Base-by-base conservation (phyloP, 2,113 vertebrate species). In the Xenus cinereus region DNA sequence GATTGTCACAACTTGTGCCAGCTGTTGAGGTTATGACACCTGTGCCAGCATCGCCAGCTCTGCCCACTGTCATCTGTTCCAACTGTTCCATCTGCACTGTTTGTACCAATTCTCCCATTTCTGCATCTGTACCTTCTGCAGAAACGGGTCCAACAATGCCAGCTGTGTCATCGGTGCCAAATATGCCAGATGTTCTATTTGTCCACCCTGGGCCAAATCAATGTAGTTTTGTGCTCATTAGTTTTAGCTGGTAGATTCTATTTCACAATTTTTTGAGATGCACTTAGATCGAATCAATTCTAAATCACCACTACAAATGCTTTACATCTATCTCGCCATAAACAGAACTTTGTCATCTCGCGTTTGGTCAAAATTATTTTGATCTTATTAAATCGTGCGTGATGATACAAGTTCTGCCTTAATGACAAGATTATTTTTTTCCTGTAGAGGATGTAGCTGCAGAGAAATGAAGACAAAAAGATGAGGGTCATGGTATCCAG, bases 1-100 rank as follows among this genome's bases (percentile, higher is more conserved):
- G 99, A 99, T 99, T 99, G 99, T 98, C 99, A 98, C 99, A 99
- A 99, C 99, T 99, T 99, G 99, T 98, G 99, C 99, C 99, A 99
- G 99, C 99, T 99, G 99, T 99, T 99, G 99, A 99, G 99, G 99
- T 99, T 99, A 99, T 98, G 99, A 98, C 99, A 99, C 99, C 99
- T 99, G 99, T 99, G 99, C 99, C 99, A 99, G 99, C 98, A 98
- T 98, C 98, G 98, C 98, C 98, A 96, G 98, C 98, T 98, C 99
- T 99, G 99, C 99, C 99, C 99, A 99, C 98, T 98, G 99, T 99
- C 99, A 99, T 99, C 99, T 99, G 99, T 99, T 99, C 98, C 98
- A 99, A 98, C 98, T 98, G 98, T 97, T 99, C 99, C 99, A 99
- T 99, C 99, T 99, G 99, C 99, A 98, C 98, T 98, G 98, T 99